phyloP scores from a whole-genome alignment of 2,888 invertebrate genomes.

The Sipha maydis region DNA sequence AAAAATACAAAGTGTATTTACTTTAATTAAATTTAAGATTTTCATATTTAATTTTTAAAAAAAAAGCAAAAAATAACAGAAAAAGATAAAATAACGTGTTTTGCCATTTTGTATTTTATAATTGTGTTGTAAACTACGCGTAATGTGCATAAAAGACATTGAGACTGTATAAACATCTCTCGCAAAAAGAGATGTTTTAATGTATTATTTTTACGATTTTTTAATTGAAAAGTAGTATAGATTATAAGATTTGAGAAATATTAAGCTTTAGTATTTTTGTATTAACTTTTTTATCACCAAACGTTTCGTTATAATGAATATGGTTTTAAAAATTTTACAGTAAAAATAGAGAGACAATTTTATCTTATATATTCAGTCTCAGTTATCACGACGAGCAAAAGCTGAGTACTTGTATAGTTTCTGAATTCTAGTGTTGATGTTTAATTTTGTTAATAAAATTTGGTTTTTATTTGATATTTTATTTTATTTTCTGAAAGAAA shows the following conservation, averaged over 20 bases:
- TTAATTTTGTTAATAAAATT: background rate
- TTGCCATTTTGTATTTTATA: background rate
- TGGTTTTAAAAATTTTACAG: too few relatives aligned
- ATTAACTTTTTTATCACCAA: background rate
- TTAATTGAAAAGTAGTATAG: background rate
- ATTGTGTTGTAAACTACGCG: background rate
- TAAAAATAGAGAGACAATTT: background rate
- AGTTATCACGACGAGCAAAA: background rate
- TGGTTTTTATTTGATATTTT: background rate
- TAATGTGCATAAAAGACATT: background rate
- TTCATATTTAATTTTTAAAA: background rate
- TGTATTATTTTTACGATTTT: background rate
- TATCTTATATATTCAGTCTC: background rate
- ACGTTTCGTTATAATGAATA: background rate
- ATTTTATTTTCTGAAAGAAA: background rate
- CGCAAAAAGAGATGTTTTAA: background rate
- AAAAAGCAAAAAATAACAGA: background rate
- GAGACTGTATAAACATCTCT: background rate
- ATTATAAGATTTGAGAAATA: background rate
- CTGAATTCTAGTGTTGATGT: background rate
- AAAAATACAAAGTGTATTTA: background rate
- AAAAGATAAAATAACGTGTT: background rate
- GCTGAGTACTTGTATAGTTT: background rate
- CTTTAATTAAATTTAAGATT: background rate
- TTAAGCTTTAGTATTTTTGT: background rate